These are phyloP conservation scores for Anguilla pacifica DNA, from an alignment of 2,797 vertebrate species.

Conservation along the genomic window DNA sequence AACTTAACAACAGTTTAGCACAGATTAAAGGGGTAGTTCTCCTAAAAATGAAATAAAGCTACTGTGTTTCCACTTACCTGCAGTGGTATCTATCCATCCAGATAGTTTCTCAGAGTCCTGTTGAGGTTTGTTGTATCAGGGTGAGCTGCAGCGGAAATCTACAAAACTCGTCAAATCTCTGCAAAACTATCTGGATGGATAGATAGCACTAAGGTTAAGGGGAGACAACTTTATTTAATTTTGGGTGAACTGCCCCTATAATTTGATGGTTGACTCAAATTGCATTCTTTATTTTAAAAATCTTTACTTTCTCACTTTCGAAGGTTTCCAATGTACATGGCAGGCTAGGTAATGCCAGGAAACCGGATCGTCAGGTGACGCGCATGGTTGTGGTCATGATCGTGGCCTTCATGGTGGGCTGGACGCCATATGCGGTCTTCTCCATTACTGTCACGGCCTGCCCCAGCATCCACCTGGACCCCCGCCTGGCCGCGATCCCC, in stretches of 20 bases:
- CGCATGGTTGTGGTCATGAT: constrained; percentile 90
- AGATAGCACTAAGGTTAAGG: no score
- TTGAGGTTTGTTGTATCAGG: no score
- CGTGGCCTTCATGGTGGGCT: constrained; percentile 85
- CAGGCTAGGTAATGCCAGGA: constrained; percentile 75
- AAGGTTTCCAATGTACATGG: constrained; percentile 81
- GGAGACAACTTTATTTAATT: background rate
- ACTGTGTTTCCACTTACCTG: no score
- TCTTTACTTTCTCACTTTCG: constrained; percentile 21
- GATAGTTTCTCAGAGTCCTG: no score
- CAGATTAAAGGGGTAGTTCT: no score
- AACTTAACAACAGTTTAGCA: no score
- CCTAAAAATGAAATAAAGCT: no score
- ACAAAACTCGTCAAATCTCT: background rate
- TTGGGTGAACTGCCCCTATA: background rate
- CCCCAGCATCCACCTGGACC: constrained; percentile 81
- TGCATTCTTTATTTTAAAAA: background rate
- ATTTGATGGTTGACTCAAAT: background rate
- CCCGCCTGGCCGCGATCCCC: constrained; percentile 79
- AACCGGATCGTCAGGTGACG: constrained; percentile 85
- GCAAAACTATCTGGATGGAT: no score
- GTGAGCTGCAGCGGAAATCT: background rate
- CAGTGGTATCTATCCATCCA: no score
- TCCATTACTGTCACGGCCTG: constrained; percentile 80
- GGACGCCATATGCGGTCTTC: constrained; percentile 84